Conservation (phyloP, 1,140 invertebrate genomes). For the Drosophila pseudoananassae region DNA sequence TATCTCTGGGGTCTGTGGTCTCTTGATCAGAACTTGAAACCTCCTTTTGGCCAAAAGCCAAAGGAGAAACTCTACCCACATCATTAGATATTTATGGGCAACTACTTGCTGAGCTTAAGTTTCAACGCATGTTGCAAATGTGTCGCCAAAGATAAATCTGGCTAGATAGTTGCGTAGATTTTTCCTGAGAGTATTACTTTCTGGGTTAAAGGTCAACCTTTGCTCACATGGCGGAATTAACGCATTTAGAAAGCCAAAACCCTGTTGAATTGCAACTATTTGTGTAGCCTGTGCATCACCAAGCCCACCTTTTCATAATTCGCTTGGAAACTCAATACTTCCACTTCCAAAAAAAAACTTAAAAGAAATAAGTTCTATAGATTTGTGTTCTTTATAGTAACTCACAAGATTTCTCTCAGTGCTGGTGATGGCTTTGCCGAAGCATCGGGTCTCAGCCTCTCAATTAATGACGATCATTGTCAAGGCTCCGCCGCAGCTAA, state of each 20-base stretch:
- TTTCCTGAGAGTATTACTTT: conserved; percentile 55
- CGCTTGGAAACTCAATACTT: conserved; percentile 45
- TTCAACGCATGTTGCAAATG: conserved; percentile 54
- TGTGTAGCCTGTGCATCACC: conserved; percentile 38
- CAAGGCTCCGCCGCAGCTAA: conserved; percentile 77
- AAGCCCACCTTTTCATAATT: conserved; percentile 82
- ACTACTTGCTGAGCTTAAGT: conserved; percentile 28
- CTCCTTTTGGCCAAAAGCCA: conserved; percentile 10
- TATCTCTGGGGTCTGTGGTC: not conserved
- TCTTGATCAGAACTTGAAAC: not conserved
- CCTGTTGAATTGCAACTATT: conserved; percentile 4
- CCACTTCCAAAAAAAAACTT: not conserved
- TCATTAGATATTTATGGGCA: conserved; percentile 11
- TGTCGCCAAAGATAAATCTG: conserved; percentile 70
- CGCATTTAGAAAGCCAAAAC: conserved; percentile 73
- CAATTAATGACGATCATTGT: conserved; percentile 83
- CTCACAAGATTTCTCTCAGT: conserved; percentile 5
- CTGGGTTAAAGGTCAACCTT: conserved; percentile 70
- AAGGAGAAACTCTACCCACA: conserved; percentile 33
- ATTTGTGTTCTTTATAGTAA: not conserved
- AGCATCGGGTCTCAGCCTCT: conserved; percentile 56
- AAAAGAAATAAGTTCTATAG: not conserved
- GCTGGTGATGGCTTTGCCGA: conserved; percentile 20
- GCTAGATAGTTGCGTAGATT: conserved; percentile 68
- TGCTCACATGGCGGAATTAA: conserved; percentile 43